phyloP scores from a whole-genome alignment of 2,888 invertebrate genomes.

The Petrophora chlorosata region DNA sequence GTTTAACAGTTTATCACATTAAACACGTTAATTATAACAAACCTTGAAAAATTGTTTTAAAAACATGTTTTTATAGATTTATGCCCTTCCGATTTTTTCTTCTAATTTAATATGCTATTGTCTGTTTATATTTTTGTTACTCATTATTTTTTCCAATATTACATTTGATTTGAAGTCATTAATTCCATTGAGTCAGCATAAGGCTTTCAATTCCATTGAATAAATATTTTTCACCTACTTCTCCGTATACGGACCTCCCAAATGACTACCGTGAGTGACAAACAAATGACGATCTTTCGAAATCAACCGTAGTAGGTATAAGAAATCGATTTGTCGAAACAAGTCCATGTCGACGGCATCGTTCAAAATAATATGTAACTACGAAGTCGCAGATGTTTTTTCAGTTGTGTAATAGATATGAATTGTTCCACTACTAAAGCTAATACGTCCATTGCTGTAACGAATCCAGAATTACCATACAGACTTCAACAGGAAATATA shows the following conservation, averaged over 20 bases:
- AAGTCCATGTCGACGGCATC: slow-evolving; percentile 2
- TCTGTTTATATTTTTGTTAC: too few species aligned
- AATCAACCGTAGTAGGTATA: slow-evolving; percentile 50
- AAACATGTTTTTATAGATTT: background rate
- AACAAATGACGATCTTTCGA: slow-evolving; percentile 53
- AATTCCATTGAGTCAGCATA: too few species aligned
- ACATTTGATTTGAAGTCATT: too few species aligned
- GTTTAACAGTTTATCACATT: slow-evolving; percentile 14
- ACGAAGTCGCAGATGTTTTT: background rate
- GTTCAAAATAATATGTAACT: slow-evolving; percentile 6
- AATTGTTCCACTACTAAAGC: background rate
- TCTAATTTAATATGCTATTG: too few species aligned
- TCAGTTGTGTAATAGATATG: background rate
- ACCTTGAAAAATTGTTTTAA: slow-evolving; percentile 19
- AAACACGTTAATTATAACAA: slow-evolving; percentile 15
- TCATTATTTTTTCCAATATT: too few species aligned
- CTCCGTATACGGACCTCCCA: slow-evolving; percentile 21
- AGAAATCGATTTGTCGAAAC: slow-evolving; percentile 45
- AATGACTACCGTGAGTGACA: slow-evolving; percentile 38
- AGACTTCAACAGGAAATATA: background rate
- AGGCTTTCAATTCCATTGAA: too few species aligned
- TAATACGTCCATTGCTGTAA: too few species aligned
- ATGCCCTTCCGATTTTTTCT: too few species aligned
- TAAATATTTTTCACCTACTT: too few species aligned
- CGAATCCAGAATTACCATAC: background rate